These are phyloP conservation scores for Oncorhynchus nerka DNA, from an alignment of 2,113 vertebrate genomes.

Conservation along the genomic window DNA sequence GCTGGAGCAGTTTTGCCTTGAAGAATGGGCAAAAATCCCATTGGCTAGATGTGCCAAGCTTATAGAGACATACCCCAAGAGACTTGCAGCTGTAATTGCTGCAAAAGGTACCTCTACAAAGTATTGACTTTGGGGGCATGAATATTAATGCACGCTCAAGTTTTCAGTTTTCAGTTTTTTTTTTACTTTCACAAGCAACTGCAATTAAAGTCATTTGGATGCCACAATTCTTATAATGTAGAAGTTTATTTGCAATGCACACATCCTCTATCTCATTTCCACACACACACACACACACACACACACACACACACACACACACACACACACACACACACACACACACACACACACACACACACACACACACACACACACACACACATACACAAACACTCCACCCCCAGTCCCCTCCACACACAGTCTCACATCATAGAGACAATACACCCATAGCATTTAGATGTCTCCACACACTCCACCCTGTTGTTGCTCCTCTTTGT, in stretches of 20 bases:
- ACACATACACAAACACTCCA: neutral
- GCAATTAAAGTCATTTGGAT: too few species aligned
- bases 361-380: conserved; percentile 20
- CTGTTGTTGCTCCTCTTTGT: conserved; percentile 54
- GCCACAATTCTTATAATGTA: too few species aligned
- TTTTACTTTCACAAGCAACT: too few species aligned
- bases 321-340: conserved; percentile 19
- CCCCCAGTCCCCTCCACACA: neutral
- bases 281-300: conserved; percentile 14
- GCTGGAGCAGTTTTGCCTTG: too few species aligned
- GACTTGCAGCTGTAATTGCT: too few species aligned
- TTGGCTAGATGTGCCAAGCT: too few species aligned
- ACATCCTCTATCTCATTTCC: conserved; percentile 8
- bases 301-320: conserved; percentile 16
- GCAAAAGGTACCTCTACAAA: too few species aligned
- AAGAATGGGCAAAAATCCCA: too few species aligned
- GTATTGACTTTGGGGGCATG: too few species aligned
- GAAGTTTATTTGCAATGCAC: neutral
- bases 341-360: conserved; percentile 34
- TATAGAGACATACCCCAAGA: too few species aligned
- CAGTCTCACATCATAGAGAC: neutral
- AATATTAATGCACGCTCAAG: too few species aligned
- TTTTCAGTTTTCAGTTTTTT: too few species aligned
- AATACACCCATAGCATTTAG: conserved; percentile 58
- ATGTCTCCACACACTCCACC: conserved; percentile 64